Conservation (phyloP, 2,888 invertebrate genomes). For the Microctonus hyperodae region DNA sequence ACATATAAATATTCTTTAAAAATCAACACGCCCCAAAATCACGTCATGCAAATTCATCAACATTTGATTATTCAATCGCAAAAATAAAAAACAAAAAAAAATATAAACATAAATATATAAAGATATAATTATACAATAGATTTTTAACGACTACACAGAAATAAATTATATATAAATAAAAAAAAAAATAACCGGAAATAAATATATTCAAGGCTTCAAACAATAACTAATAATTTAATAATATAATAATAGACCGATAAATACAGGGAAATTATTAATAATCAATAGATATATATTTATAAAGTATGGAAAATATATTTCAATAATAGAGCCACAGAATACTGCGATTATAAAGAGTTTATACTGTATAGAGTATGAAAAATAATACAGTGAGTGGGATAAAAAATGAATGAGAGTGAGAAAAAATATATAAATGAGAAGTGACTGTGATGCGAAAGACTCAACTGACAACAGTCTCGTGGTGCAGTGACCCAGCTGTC, state of each 20-base stretch:
- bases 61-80: neutral
- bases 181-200: too few relatives aligned
- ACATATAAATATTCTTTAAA: neutral
- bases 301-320: too few relatives aligned
- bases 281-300: too few relatives aligned
- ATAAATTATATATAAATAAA: too few relatives aligned
- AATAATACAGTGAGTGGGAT: neutral
- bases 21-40: constrained; percentile 22
- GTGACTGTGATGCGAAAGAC: constrained; percentile 18
- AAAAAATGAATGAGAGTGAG: neutral
- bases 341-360: neutral
- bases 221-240: too few relatives aligned
- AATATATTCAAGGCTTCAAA: too few relatives aligned
- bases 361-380: neutral
- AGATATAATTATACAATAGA: neutral
- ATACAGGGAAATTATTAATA: too few relatives aligned
- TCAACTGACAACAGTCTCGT: constrained; percentile 13
- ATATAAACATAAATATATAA: neutral
- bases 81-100: neutral
- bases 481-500: constrained; percentile 39
- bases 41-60: neutral
- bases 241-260: too few relatives aligned
- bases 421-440: neutral
- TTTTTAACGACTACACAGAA: too few relatives aligned
- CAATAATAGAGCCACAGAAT: too few relatives aligned